Percentiles rank a stretch among this genome's conserved stretches.
These are phyloP conservation scores for Shargacucullia verbasci DNA, from an alignment of 2,888 invertebrate genomes.

Conservation along the genomic window DNA sequence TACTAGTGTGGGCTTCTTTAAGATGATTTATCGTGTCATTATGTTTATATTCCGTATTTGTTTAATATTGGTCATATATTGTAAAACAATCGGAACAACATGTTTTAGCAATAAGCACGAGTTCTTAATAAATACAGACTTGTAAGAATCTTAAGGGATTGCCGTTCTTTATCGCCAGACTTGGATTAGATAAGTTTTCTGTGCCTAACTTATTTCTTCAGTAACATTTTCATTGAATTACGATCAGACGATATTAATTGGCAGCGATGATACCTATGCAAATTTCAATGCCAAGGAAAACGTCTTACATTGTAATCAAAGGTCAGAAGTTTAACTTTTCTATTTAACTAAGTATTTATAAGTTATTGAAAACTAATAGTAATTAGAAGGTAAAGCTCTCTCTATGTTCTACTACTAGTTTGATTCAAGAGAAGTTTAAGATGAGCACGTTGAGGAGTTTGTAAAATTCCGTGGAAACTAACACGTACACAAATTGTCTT, in stretches of 20 bases:
- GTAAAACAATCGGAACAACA: neutral
- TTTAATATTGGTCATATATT: too few relatives aligned
- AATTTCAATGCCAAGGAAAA: slow-evolving; percentile 14
- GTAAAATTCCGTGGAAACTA: too few relatives aligned
- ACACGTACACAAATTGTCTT: too few relatives aligned
- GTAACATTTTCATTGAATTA: too few relatives aligned
- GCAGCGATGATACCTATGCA: slow-evolving; percentile 18
- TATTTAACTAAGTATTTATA: neutral
- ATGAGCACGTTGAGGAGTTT: too few relatives aligned
- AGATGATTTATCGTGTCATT: too few relatives aligned
- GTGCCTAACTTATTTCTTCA: slow-evolving; percentile 29
- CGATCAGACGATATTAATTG: slow-evolving; percentile 21
- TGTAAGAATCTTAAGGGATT: neutral
- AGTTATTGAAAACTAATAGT: neutral
- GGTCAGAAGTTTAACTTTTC: slow-evolving; percentile 12
- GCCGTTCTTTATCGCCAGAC: neutral
- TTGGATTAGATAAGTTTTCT: slow-evolving; percentile 7
- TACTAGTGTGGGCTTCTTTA: neutral
- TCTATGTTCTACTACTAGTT: too few relatives aligned
- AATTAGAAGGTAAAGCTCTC: too few relatives aligned
- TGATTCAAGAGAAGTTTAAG: too few relatives aligned
- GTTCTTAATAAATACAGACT: neutral
- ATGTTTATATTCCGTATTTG: too few relatives aligned
- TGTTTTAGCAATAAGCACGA: neutral
- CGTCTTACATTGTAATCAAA: neutral